Percentiles rank a stretch among this genome's conserved stretches.
Conservation (phyloP, 2,113 vertebrate species). For the Phalacrocorax brasilianus region DNA sequence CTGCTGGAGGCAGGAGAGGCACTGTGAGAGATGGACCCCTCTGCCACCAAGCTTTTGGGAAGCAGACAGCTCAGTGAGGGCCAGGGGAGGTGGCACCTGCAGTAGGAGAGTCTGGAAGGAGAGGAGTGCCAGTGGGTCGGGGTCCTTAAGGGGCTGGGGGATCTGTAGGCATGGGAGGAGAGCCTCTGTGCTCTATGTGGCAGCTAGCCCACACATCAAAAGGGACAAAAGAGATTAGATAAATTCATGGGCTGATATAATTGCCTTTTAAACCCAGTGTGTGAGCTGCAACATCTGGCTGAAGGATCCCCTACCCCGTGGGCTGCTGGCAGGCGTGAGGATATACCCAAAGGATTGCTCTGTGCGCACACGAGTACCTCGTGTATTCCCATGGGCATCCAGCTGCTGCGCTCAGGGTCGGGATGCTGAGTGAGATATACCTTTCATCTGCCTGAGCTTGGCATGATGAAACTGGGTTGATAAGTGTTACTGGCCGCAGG, state of each 20-base stretch:
- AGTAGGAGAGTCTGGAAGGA: neutral
- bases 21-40: neutral
- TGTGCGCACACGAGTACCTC: accelerated
- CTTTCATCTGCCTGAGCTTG: neutral
- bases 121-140: neutral
- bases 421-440: neutral
- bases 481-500: neutral
- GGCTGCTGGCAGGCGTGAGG: neutral
- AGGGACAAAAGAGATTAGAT: neutral
- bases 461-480: neutral
- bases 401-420: accelerated
- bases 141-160: neutral
- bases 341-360: neutral
- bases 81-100: neutral
- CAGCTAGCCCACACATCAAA: neutral
- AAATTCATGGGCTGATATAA: neutral
- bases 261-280: neutral
- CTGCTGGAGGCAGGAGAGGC: neutral
- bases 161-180: neutral
- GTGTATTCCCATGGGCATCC: neutral
- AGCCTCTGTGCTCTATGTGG: neutral
- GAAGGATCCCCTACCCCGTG: accelerated
- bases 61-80: neutral
- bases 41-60: neutral
- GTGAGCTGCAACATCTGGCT: neutral